Percentiles rank a stretch among this genome's conserved stretches.
Conservation (phyloP, 2,888 invertebrate species). For the Acanthosepion esculentum region DNA sequence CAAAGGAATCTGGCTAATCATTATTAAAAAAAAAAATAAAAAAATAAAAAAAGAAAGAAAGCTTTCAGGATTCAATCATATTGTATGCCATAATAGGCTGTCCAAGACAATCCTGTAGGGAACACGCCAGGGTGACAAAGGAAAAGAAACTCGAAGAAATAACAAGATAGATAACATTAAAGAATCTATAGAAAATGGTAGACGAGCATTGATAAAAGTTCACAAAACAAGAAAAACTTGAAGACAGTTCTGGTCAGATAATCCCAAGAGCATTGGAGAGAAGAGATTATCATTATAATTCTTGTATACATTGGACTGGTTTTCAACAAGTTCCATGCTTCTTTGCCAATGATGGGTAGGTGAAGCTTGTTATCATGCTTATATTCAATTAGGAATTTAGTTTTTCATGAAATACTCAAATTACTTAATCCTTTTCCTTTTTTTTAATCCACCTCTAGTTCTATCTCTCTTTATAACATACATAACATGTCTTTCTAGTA, state of each 20-base stretch:
- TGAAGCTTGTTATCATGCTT: no score
- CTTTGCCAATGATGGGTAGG: no score
- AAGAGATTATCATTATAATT: background rate
- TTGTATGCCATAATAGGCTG: background rate
- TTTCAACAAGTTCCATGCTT: background rate
- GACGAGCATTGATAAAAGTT: background rate
- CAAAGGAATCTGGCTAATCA: background rate
- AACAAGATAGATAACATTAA: background rate
- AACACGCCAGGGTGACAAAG: background rate
- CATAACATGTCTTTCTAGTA: no score
- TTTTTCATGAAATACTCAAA: no score
- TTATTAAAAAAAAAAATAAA: background rate
- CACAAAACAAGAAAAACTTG: background rate
- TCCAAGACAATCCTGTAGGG: background rate
- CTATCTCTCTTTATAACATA: no score
- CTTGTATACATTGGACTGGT: background rate
- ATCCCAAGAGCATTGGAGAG: background rate
- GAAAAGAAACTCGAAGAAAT: background rate
- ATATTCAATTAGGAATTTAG: no score
- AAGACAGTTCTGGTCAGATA: background rate
- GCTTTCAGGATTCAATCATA: background rate
- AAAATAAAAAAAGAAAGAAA: background rate
- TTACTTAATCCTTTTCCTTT: no score
- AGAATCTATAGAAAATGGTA: background rate
- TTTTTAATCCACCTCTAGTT: no score